Conservation (phyloP, 2,113 vertebrate species). For the Bubo scandiacus region DNA sequence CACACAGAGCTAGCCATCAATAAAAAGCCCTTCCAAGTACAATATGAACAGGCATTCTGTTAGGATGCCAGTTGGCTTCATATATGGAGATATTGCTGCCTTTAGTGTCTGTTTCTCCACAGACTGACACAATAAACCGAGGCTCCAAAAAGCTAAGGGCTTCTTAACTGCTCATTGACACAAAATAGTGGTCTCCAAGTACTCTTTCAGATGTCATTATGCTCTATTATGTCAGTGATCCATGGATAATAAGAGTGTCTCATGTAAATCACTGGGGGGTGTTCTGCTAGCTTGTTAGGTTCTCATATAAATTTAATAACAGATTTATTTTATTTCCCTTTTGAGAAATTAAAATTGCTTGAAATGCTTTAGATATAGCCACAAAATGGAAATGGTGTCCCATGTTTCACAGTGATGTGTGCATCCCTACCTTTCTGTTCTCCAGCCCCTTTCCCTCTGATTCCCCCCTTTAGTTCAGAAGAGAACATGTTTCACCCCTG, state of each 20-base stretch:
- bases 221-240: slow-evolving; percentile 46
- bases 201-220: slow-evolving; percentile 42
- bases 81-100: slow-evolving; percentile 42
- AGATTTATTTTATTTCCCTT: slow-evolving; percentile 36
- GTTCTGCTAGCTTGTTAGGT: slow-evolving; percentile 41
- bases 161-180: slow-evolving; percentile 62
- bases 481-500: background rate
- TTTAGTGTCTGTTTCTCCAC: slow-evolving; percentile 54
- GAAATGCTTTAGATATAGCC: background rate
- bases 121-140: slow-evolving; percentile 50
- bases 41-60: slow-evolving; percentile 36
- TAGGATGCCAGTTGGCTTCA: slow-evolving; percentile 54
- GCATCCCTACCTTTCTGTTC: background rate
- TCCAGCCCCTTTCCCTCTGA: background rate
- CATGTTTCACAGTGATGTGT: background rate
- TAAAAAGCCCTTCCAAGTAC: slow-evolving; percentile 36
- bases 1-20: slow-evolving; percentile 22
- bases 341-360: slow-evolving; percentile 43
- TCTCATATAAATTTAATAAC: slow-evolving; percentile 54
- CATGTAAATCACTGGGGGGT: slow-evolving; percentile 36
- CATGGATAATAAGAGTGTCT: slow-evolving; percentile 30
- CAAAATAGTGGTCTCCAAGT: slow-evolving; percentile 56
- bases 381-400: slow-evolving; percentile 3
- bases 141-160: slow-evolving; percentile 40
- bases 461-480: background rate